Evolutionary conservation across 2,888 invertebrate species (phyloP), one percentile per base, ranked within the genome.

Genomic region (Drosophila suboccidentalis): DNA sequence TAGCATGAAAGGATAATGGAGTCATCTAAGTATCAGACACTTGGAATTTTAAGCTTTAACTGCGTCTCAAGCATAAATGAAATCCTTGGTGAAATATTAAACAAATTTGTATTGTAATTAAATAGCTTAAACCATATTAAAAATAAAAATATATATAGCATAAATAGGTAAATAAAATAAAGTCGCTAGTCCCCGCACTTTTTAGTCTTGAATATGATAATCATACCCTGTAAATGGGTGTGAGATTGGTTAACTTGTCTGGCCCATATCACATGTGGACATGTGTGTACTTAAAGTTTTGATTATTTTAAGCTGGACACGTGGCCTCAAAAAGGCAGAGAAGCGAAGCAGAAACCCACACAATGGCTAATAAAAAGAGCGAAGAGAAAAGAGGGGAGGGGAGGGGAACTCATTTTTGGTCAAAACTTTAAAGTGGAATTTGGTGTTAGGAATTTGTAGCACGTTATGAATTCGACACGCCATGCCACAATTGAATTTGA

Each of bases 401-500:
- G 5, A 22, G 26, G 6, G 26, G 26, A 6, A 8, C 8, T 8
- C 29, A 29, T 22, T 22, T 58, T 11, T 44, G 38, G 38, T 8
- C 44, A 17, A 44, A 19, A 62, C 50, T 62, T 69, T 51, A 55
- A 71, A 77, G 55, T 78, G 58, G 38, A 64, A 65, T 53, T 39
- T 57, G 50, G 39, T 66, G 65, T 76, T 63, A 10, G 55, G 50
- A 63, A 59, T 73, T 51, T 62, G 63, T 17, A 15, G 61, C 51
- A 72, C 59, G 65, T 64, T 69, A 65, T 70, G 65, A 36, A 68
- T 80, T 59, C 51, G 50, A 68, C 59, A 69, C 63, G 46, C 57
- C 64, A 74, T 54, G 62, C 72, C 71, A 64, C 83, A 85, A 89
- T 84, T 78, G 80, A 82, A 85, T 84, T 87, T 78, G 60, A 71